A percentile compares a stretch with the other conserved stretches of the same genome.
Conservation (phyloP, 2,113 vertebrate species). For the Otolemur garnettii region DNA sequence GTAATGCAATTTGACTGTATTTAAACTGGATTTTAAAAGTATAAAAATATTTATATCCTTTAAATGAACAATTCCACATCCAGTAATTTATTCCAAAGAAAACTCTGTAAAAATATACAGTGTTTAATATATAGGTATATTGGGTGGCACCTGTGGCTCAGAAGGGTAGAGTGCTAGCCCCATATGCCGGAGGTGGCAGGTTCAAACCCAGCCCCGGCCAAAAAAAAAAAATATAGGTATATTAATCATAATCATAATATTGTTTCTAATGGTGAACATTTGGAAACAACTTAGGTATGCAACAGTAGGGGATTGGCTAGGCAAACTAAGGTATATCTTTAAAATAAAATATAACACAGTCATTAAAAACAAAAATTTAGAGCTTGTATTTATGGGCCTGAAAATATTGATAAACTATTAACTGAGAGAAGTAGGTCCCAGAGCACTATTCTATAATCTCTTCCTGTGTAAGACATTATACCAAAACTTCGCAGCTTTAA, state of each 20-base stretch:
- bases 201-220: too few species aligned
- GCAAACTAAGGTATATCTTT: not conserved
- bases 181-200: too few species aligned
- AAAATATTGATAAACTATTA: slow-evolving; percentile 15
- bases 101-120: not conserved
- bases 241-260: slow-evolving; percentile 34
- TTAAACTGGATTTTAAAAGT: not conserved
- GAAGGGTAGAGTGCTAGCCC: too few species aligned
- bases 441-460: not conserved
- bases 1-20: not conserved
- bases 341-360: not conserved
- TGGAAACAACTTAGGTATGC: not conserved
- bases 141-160: too few species aligned
- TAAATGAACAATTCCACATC: not conserved
- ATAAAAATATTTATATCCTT: not conserved
- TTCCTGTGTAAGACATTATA: not conserved
- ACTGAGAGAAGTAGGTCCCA: not conserved
- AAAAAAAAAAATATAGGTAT: not conserved
- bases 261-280: not conserved
- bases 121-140: not conserved
- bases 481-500: not conserved
- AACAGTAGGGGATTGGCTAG: not conserved
- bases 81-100: slow-evolving; percentile 33
- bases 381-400: not conserved
- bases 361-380: slow-evolving; percentile 2